These are phyloP conservation scores for Fulmarus glacialis DNA, from an alignment of 2,113 vertebrate species.

Conservation along the genomic window DNA sequence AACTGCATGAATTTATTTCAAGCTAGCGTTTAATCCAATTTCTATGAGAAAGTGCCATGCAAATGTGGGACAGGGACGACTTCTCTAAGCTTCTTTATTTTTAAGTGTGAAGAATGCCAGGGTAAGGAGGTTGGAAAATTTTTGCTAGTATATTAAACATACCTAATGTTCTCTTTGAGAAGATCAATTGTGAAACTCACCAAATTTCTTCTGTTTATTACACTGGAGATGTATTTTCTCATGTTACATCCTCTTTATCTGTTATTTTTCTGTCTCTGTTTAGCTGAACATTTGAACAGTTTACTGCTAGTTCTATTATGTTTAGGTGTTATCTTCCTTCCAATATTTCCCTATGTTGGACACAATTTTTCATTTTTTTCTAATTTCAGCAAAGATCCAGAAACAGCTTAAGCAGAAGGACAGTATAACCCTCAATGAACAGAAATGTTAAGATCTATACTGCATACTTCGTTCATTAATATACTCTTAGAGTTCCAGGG, in stretches of 20 bases:
- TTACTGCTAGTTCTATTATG: background rate
- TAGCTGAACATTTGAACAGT: background rate
- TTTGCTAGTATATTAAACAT: background rate
- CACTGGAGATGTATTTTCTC: background rate
- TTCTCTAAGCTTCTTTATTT: slow-evolving; percentile 14
- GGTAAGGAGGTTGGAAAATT: background rate
- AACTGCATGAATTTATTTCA: slow-evolving; percentile 44
- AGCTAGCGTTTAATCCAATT: slow-evolving; percentile 52
- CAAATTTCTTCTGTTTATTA: background rate
- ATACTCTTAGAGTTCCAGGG: background rate
- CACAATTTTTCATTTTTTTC: background rate
- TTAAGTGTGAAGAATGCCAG: background rate
- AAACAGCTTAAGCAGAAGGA: background rate
- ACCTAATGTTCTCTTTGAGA: background rate
- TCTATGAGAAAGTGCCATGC: background rate
- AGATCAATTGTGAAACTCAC: background rate
- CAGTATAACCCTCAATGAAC: background rate
- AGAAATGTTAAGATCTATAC: background rate
- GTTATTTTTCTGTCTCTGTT: background rate
- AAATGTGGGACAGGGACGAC: slow-evolving; percentile 24
- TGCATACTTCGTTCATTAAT: background rate
- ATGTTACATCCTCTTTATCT: background rate
- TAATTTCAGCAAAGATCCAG: background rate
- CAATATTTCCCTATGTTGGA: background rate
- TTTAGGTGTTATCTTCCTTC: background rate